A percentile compares a stretch with the other conserved stretches of the same genome.
These are phyloP conservation scores for Podarcis raffonei DNA, from an alignment of 2,113 vertebrate genomes.

Conservation along the genomic window DNA sequence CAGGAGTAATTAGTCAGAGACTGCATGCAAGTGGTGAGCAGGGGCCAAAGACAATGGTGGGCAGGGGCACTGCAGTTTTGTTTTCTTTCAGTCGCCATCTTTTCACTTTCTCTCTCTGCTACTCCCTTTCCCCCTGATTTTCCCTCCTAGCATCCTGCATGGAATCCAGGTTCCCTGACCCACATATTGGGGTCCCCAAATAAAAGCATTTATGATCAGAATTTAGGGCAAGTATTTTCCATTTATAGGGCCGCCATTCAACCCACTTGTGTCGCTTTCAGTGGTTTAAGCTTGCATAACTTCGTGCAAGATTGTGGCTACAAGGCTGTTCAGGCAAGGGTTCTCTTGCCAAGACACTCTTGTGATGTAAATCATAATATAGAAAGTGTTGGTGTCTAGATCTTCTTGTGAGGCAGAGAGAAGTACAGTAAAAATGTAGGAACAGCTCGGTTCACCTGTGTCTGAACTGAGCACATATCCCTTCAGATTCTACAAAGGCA, in stretches of 20 bases:
- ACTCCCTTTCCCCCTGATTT: no score
- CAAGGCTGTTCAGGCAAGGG: neutral
- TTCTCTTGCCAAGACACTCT: neutral
- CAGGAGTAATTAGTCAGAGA: no score
- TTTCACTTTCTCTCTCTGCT: no score
- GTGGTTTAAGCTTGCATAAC: neutral
- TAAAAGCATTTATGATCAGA: neutral
- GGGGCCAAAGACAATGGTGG: no score
- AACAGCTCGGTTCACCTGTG: neutral
- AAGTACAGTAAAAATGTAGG: neutral
- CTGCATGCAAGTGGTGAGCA: no score
- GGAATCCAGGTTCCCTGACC: no score
- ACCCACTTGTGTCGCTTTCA: neutral
- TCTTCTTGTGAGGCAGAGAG: neutral
- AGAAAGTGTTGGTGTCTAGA: neutral
- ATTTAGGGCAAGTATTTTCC: neutral
- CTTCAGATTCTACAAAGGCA: neutral
- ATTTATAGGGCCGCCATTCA: neutral
- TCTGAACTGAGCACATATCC: neutral
- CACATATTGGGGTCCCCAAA: neutral
- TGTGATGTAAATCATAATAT: neutral
- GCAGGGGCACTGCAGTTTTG: no score
- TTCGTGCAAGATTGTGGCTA: neutral
- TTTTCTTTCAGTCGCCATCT: no score
- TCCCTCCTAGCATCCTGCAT: no score